These are phyloP conservation scores for Etheostoma perlongum DNA, from an alignment of 2,797 vertebrate genomes.

Conservation along the genomic window DNA sequence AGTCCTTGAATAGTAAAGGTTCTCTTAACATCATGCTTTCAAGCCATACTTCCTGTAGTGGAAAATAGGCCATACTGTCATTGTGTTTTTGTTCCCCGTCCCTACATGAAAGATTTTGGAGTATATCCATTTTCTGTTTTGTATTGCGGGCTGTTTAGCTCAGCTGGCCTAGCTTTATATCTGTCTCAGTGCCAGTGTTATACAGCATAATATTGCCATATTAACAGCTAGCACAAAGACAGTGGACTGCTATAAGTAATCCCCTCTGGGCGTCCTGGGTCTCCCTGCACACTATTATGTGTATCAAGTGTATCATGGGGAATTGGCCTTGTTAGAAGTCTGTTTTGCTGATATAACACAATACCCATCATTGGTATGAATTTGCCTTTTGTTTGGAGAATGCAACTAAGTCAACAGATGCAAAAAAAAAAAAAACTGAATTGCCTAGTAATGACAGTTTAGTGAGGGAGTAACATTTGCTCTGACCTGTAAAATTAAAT, in stretches of 20 bases:
- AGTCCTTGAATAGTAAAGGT: slow-evolving; percentile 7
- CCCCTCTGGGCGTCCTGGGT: slow-evolving; percentile 28
- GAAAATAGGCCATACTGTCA: neutral
- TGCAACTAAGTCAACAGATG: neutral
- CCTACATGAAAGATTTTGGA: slow-evolving; percentile 7
- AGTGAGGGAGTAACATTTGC: neutral
- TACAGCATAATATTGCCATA: slow-evolving; percentile 38
- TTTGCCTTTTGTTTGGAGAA: slow-evolving; percentile 2
- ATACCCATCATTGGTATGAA: slow-evolving; percentile 10
- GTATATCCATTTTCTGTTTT: slow-evolving; percentile 23
- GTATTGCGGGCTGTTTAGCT: neutral
- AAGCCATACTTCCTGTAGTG: slow-evolving; percentile 9
- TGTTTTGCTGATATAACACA: slow-evolving; percentile 21
- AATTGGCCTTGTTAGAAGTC: slow-evolving; percentile 22
- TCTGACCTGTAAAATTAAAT: neutral
- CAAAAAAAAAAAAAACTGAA: neutral
- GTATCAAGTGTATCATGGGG: slow-evolving; percentile 13
- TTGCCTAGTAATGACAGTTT: neutral
- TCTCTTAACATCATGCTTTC: slow-evolving; percentile 22
- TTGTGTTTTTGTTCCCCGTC: slow-evolving; percentile 19
- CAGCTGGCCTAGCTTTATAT: slow-evolving; percentile 28
- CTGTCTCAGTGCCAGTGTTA: slow-evolving; percentile 39
- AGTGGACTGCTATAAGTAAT: slow-evolving; percentile 27
- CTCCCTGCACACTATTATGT: slow-evolving; percentile 9
- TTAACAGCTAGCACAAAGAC: slow-evolving; percentile 40